Evolutionary conservation across 2,797 vertebrate genomes (phyloP).

Genomic region (Cuculus canorus): DNA sequence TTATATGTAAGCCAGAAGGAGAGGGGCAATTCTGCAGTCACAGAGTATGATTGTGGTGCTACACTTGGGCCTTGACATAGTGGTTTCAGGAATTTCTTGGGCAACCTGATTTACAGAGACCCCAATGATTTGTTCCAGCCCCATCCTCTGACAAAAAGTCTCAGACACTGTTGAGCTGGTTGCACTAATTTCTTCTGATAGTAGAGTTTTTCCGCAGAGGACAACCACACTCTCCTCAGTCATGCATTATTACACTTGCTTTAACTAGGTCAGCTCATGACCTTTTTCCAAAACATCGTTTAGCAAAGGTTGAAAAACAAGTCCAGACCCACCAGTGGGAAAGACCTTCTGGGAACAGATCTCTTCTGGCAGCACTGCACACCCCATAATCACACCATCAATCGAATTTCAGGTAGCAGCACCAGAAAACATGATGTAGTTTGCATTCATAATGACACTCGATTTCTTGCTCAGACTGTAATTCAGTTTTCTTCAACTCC

Average conservation of each 20-base stretch:
- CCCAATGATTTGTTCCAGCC: neutral
- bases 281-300: neutral
- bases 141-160: neutral
- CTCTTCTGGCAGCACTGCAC: neutral
- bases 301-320: neutral
- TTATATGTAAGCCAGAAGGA: accelerated
- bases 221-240: neutral
- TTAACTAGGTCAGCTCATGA: neutral
- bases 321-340: neutral
- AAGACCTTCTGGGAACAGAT: neutral
- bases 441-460: neutral
- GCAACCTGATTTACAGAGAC: neutral
- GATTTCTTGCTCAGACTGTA: neutral
- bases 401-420: slow-evolving; percentile 11
- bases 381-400: neutral
- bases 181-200: neutral
- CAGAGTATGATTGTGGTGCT: neutral
- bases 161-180: neutral
- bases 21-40: accelerated
- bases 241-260: neutral
- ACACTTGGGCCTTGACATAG: neutral
- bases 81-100: neutral
- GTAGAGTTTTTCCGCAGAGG: neutral
- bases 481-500: neutral
- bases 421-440: neutral